These are phyloP conservation scores for Akabosia matsudoensis DNA, from an alignment of 1,140 invertebrate genomes.

Conservation along the genomic window DNA sequence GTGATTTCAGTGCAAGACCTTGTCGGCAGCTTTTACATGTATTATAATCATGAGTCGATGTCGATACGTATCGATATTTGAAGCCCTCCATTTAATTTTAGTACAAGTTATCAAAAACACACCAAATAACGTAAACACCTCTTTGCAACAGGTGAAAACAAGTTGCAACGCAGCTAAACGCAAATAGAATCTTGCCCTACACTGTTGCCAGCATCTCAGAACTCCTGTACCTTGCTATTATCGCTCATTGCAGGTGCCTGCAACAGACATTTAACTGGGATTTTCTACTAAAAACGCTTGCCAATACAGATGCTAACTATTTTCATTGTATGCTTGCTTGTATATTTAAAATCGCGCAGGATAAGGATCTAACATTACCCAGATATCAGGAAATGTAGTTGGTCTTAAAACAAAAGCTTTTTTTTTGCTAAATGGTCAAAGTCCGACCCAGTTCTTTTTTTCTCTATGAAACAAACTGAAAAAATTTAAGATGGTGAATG, in stretches of 20 bases:
- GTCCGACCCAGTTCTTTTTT: slow-evolving; percentile 9
- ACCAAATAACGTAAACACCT: too few relatives aligned
- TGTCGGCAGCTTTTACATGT: not conserved
- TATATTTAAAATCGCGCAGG: not conserved
- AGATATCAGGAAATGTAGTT: not conserved
- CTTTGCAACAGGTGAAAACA: too few relatives aligned
- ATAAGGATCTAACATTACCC: not conserved
- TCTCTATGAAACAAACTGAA: not conserved
- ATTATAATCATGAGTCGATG: not conserved
- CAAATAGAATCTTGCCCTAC: too few relatives aligned
- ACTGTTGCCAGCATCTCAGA: too few relatives aligned
- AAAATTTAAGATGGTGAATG: not conserved
- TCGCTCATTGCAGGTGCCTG: too few relatives aligned
- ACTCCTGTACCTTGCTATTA: too few relatives aligned
- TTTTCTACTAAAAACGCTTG: too few relatives aligned
- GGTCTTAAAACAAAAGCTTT: not conserved
- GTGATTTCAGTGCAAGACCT: not conserved
- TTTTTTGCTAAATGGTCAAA: not conserved
- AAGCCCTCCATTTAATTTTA: not conserved
- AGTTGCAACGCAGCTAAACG: too few relatives aligned
- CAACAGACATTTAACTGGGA: too few relatives aligned
- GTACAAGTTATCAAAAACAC: not conserved
- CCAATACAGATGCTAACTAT: too few relatives aligned
- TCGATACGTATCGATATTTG: not conserved
- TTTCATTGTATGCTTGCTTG: too few relatives aligned